A percentile compares a stretch with the other conserved stretches of the same genome.
Evolutionary conservation across 1,140 invertebrate genomes (phyloP).

Genomic region (Fopius arisanus): DNA sequence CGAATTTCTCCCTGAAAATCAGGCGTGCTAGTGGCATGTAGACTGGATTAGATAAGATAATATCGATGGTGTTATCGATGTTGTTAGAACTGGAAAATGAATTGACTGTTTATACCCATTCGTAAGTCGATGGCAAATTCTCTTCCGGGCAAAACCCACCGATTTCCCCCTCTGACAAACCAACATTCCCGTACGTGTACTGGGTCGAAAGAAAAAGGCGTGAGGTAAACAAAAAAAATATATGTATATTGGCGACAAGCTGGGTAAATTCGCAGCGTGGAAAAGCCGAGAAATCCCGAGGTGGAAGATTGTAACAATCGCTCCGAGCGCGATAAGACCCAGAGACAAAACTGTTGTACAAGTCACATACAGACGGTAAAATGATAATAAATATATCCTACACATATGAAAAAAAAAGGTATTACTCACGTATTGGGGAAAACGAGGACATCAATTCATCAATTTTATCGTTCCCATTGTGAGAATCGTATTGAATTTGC

Average conservation of each 20-base stretch:
- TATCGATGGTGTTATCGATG: background rate
- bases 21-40: background rate
- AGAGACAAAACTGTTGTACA: background rate
- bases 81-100: background rate
- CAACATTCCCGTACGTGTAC: background rate
- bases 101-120: background rate
- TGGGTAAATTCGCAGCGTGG: background rate
- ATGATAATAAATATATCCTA: background rate
- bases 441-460: too few relatives aligned
- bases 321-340: background rate
- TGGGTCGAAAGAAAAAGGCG: background rate
- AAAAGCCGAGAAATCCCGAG: background rate
- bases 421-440: too few relatives aligned
- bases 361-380: background rate
- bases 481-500: too few relatives aligned
- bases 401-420: background rate
- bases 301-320: constrained; percentile 10
- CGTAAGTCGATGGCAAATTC: too few relatives aligned
- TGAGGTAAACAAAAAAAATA: background rate
- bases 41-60: background rate
- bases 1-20: background rate
- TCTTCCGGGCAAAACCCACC: too few relatives aligned
- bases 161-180: too few relatives aligned
- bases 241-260: background rate
- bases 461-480: too few relatives aligned